Conservation (phyloP, 2,113 vertebrate species). For the Hucho hucho region DNA sequence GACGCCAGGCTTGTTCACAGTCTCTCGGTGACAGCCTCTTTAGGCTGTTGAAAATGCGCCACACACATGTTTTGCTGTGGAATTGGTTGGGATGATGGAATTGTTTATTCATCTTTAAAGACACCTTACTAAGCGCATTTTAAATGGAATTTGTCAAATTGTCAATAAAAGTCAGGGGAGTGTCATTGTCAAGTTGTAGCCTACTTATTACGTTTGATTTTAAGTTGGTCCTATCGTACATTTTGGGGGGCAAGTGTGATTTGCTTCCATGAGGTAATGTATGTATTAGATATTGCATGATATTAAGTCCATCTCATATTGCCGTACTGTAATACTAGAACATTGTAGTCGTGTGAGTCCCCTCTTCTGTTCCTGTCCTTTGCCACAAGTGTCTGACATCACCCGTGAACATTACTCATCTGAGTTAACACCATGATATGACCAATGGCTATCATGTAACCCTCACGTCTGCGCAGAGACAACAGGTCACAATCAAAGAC, state of each 20-base stretch:
- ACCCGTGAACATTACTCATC: slow-evolving; percentile 10
- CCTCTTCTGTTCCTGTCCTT: background rate
- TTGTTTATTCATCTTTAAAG: background rate
- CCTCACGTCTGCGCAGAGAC: slow-evolving; percentile 18
- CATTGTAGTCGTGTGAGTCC: background rate
- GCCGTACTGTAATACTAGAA: background rate
- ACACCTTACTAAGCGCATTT: background rate
- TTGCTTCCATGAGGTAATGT: background rate
- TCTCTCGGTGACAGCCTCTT: background rate
- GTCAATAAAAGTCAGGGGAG: background rate
- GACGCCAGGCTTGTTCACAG: slow-evolving; percentile 8
- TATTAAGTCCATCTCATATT: no score
- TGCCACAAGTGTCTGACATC: background rate
- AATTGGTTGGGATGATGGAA: background rate
- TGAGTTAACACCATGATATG: background rate
- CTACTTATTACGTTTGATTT: background rate
- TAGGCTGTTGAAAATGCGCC: background rate
- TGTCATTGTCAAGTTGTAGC: background rate
- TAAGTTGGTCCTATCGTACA: background rate
- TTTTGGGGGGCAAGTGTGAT: background rate
- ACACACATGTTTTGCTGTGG: background rate
- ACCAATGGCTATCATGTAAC: slow-evolving; percentile 32
- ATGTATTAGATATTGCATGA: background rate
- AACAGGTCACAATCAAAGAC: background rate
- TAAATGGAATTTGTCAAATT: background rate